Percentiles rank a stretch among this genome's conserved stretches.
Evolutionary conservation across 2,113 vertebrate genomes (phyloP).

Genomic region (Callopanchax toddi): DNA sequence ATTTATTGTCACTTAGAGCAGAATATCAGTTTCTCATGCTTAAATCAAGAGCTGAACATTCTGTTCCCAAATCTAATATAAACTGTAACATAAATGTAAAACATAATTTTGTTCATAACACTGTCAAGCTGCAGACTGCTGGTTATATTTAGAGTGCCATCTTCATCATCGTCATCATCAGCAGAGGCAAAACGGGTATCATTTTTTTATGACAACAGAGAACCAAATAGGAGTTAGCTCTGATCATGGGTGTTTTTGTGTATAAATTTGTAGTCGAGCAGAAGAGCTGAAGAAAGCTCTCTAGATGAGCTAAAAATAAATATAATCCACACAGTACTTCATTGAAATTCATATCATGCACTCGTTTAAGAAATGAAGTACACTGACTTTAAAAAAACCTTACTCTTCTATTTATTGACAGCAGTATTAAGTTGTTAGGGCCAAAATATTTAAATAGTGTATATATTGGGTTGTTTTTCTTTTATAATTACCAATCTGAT

Average conservation of each 20-base stretch:
- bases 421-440: slow-evolving; percentile 57
- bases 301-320: slow-evolving; percentile 69
- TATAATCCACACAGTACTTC: slow-evolving; percentile 58
- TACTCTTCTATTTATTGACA: slow-evolving; percentile 66
- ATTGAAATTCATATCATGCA: slow-evolving; percentile 54
- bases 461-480: slow-evolving; percentile 51
- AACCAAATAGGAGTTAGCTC: slow-evolving; percentile 70
- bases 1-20: slow-evolving; percentile 50
- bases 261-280: slow-evolving; percentile 68
- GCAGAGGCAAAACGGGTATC: slow-evolving; percentile 74
- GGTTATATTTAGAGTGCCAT: slow-evolving; percentile 42
- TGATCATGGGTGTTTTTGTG: slow-evolving; percentile 58
- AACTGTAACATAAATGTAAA: slow-evolving; percentile 33
- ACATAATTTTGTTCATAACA: slow-evolving; percentile 1
- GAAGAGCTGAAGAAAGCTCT: slow-evolving; percentile 63
- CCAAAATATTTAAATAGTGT: slow-evolving; percentile 57
- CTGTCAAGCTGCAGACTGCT: slow-evolving; percentile 50
- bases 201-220: slow-evolving; percentile 65
- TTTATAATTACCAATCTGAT: slow-evolving; percentile 43
- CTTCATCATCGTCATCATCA: slow-evolving; percentile 25
- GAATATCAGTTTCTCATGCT: slow-evolving; percentile 8
- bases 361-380: slow-evolving; percentile 57
- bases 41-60: no score
- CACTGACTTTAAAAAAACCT: slow-evolving; percentile 48
- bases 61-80: slow-evolving; percentile 41